A percentile compares a stretch with the other conserved stretches of the same genome.
Evolutionary conservation across 2,888 invertebrate genomes (phyloP).

Genomic region (Rhagonycha lutea): DNA sequence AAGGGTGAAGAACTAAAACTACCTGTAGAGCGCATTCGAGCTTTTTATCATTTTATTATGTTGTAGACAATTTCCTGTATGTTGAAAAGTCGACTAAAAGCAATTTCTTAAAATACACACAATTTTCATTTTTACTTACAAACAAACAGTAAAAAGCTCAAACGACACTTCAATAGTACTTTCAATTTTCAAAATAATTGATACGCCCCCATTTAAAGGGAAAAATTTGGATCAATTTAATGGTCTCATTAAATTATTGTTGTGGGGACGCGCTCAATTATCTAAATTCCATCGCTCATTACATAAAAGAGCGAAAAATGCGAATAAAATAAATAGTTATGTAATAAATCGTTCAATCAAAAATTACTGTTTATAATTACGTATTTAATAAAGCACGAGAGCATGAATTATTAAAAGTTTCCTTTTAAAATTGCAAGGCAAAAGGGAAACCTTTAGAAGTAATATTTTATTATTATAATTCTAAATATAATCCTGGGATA

Average conservation of each 20-base stretch:
- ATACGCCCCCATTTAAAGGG: too few relatives aligned
- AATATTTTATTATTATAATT: not conserved
- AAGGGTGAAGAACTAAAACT: constrained; percentile 37
- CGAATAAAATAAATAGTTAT: not conserved
- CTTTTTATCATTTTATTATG: constrained; percentile 18
- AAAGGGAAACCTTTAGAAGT: not conserved
- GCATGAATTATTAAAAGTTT: not conserved
- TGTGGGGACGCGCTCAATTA: not conserved
- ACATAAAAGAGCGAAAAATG: not conserved
- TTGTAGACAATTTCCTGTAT: constrained; percentile 21
- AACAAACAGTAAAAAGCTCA: not conserved
- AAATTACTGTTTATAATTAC: not conserved
- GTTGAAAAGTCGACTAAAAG: constrained; percentile 11
- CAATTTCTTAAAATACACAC: constrained; percentile 12
- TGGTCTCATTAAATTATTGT: not conserved
- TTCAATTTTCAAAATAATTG: too few relatives aligned
- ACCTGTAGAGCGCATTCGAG: constrained; percentile 24
- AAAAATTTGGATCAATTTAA: not conserved
- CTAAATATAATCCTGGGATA: not conserved
- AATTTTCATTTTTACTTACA: not conserved
- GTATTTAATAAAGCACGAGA: not conserved
- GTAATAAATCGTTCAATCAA: not conserved
- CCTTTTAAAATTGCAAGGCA: not conserved
- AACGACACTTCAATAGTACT: not conserved
- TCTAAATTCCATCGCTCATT: not conserved